phyloP scores from a whole-genome alignment of 2,113 vertebrate species.

The Macrotis lagotis region DNA sequence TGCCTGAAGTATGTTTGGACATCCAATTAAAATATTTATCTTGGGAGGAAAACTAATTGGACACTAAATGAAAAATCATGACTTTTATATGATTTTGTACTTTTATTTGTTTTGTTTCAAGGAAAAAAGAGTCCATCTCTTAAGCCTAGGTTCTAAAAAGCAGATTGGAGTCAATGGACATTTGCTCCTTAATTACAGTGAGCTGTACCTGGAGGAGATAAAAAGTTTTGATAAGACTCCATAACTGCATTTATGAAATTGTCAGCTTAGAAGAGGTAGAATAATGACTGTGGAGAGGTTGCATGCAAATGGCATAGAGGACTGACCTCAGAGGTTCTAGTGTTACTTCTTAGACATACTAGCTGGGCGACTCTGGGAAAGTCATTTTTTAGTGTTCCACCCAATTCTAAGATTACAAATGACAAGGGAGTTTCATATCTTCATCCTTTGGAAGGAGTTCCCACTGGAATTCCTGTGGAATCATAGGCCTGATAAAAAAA shows the following conservation, averaged over 20 bases:
- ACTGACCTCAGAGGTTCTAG: not conserved
- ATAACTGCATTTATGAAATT: not conserved
- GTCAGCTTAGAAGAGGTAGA: not conserved
- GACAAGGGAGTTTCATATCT: not conserved
- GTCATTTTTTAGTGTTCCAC: not conserved
- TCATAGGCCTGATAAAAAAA: not conserved
- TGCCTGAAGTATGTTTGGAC: not conserved
- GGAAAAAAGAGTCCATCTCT: not conserved
- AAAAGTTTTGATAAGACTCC: not conserved
- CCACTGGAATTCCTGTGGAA: not conserved
- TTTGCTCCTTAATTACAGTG: not conserved
- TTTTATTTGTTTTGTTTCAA: not conserved
- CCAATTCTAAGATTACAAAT: not conserved
- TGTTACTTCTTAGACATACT: not conserved
- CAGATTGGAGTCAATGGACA: not conserved
- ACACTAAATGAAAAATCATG: not conserved
- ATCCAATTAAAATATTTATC: not conserved
- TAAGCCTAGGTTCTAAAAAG: not conserved
- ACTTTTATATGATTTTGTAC: not conserved
- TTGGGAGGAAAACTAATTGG: not conserved
- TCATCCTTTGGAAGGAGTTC: not conserved
- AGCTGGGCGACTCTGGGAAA: not conserved
- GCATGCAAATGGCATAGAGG: not conserved
- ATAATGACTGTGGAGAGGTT: not conserved
- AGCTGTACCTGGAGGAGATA: not conserved